Conservation (phyloP, 2,113 vertebrate genomes). For the Dunckerocampus dactyliophorus region DNA sequence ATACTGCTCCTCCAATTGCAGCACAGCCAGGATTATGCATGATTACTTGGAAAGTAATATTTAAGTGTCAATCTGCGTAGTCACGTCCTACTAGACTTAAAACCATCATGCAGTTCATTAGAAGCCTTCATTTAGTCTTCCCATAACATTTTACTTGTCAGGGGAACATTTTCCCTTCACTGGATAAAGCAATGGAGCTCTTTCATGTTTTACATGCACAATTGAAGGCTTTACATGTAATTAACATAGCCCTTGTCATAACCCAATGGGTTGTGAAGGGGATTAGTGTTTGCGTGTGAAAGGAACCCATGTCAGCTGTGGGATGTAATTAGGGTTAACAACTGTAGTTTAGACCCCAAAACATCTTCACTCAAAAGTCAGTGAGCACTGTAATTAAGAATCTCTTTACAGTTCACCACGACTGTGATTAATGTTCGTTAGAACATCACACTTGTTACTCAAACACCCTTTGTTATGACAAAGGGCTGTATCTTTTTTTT, state of each 20-base stretch:
- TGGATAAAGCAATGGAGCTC: slow-evolving; percentile 37
- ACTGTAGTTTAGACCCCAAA: slow-evolving; percentile 54
- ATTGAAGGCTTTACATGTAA: slow-evolving; percentile 59
- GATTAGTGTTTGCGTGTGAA: slow-evolving; percentile 63
- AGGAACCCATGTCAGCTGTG: slow-evolving; percentile 53
- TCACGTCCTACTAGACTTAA: neutral
- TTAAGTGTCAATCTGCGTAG: neutral
- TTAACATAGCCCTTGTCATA: slow-evolving; percentile 58
- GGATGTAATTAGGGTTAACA: slow-evolving; percentile 63
- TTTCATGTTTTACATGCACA: slow-evolving; percentile 51
- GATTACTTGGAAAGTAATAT: too few relatives aligned
- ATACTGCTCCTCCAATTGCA: too few relatives aligned
- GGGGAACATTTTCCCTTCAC: slow-evolving; percentile 30
- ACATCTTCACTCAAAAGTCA: slow-evolving; percentile 49
- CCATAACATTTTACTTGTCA: slow-evolving; percentile 23
- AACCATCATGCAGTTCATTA: slow-evolving; percentile 6
- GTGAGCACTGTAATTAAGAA: slow-evolving; percentile 47
- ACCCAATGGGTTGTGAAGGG: slow-evolving; percentile 53
- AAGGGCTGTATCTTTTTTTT: neutral
- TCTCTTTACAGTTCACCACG: slow-evolving; percentile 22
- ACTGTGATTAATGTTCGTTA: slow-evolving; percentile 35
- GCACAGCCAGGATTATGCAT: too few relatives aligned
- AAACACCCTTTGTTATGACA: slow-evolving; percentile 24
- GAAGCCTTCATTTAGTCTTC: neutral
- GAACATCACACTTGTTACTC: slow-evolving; percentile 19